A percentile compares a stretch with the other conserved stretches of the same genome.
phyloP scores from a whole-genome alignment of 2,888 invertebrate genomes.

The Pristionchus mayeri region DNA sequence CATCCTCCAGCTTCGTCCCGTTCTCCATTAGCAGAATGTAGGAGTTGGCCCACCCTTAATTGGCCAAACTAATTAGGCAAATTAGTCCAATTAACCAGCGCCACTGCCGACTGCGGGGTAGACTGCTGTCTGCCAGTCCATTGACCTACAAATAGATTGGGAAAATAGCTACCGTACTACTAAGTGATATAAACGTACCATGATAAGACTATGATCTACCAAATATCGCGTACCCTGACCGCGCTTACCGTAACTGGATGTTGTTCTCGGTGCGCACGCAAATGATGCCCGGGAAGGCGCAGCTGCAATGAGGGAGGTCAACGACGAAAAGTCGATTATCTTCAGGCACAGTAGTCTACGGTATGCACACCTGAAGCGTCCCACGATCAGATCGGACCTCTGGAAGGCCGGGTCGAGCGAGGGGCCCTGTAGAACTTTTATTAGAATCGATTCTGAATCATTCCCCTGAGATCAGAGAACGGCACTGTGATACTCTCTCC shows the following conservation, averaged over 20 bases:
- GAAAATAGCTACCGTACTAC: background rate
- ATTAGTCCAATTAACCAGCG: background rate
- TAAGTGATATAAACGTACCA: too few species aligned
- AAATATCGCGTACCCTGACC: too few species aligned
- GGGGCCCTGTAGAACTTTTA: too few species aligned
- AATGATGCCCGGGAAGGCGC: constrained; percentile 42
- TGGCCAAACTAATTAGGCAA: background rate
- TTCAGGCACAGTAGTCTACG: too few species aligned
- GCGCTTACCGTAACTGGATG: background rate
- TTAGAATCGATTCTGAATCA: too few species aligned
- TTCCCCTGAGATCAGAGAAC: too few species aligned
- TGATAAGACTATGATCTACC: too few species aligned
- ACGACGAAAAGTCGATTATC: background rate
- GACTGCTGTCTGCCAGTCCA: constrained; percentile 41
- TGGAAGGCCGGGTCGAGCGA: constrained; percentile 12
- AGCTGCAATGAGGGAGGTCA: background rate
- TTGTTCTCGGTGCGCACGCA: constrained; percentile 35
- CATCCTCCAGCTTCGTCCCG: constrained; percentile 36
- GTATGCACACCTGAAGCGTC: constrained; percentile 16
- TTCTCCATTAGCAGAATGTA: constrained; percentile 48
- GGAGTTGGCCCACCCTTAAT: constrained; percentile 34
- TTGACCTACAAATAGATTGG: background rate
- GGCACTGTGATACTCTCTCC: too few species aligned
- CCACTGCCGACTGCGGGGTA: constrained; percentile 41
- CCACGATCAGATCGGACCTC: constrained; percentile 27